Conservation (phyloP, 1,140 invertebrate genomes). For the Trichonephila inaurata region DNA sequence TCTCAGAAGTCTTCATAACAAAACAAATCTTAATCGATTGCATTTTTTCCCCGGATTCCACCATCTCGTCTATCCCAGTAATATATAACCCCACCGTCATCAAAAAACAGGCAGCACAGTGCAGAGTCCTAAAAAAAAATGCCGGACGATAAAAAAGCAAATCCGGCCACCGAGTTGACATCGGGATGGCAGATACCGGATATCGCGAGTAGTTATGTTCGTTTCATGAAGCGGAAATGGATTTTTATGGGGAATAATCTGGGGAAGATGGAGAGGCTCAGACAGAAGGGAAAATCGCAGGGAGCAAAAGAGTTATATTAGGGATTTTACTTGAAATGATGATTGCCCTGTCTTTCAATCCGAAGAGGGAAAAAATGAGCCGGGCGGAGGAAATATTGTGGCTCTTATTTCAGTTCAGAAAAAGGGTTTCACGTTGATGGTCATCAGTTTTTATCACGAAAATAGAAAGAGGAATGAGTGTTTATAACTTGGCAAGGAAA, state of each 20-base stretch:
- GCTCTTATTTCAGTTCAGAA: neutral
- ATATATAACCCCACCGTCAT: neutral
- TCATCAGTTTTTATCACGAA: constrained; percentile 10
- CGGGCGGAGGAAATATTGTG: neutral
- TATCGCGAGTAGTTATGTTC: constrained; percentile 61
- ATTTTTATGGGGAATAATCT: constrained; percentile 72
- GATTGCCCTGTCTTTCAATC: constrained; percentile 33
- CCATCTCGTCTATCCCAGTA: neutral
- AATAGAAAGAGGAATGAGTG: neutral
- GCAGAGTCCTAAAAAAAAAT: neutral
- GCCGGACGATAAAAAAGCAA: constrained; percentile 7
- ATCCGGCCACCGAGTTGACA: constrained; percentile 38
- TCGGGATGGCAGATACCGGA: constrained; percentile 62
- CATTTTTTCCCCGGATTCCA: neutral
- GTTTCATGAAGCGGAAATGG: constrained; percentile 65
- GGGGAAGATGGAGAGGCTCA: constrained; percentile 21
- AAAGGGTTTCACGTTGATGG: constrained; percentile 5
- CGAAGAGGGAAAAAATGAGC: neutral
- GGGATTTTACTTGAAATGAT: constrained; percentile 44
- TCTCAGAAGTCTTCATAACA: neutral
- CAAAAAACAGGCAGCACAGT: neutral
- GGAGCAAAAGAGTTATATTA: neutral
- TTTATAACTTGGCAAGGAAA: neutral
- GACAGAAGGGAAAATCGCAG: neutral
- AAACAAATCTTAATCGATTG: constrained; percentile 9